phyloP scores from a whole-genome alignment of 1,140 invertebrate species.

The Calosoma granatense region DNA sequence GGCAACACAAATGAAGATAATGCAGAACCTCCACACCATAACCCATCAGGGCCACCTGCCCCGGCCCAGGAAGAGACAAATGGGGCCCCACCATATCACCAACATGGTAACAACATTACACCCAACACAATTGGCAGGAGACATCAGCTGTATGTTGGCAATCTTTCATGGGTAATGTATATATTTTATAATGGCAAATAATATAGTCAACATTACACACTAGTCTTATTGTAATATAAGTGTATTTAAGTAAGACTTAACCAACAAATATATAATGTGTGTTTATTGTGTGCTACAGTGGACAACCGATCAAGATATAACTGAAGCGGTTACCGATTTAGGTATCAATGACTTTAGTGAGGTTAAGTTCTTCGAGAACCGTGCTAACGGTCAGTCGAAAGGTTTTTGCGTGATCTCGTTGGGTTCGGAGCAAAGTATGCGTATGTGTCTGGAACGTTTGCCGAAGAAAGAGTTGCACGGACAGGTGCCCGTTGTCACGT shows the following conservation, averaged over 20 bases:
- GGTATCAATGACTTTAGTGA: constrained; percentile 92
- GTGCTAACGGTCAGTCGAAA: constrained; percentile 98
- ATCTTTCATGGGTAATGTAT: constrained; percentile 71
- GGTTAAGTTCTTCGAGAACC: constrained; percentile 99
- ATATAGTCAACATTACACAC: constrained; percentile 7
- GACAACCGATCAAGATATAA: constrained; percentile 95
- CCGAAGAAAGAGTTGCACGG: constrained; percentile 93
- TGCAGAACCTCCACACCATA: constrained; percentile 32
- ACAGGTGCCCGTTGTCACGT: constrained; percentile 87
- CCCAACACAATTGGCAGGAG: constrained; percentile 60
- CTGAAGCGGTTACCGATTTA: constrained; percentile 72
- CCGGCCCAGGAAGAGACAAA: constrained; percentile 53
- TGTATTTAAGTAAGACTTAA: constrained; percentile 1
- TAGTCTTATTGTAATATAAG: constrained; percentile 6
- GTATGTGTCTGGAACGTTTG: constrained; percentile 83
- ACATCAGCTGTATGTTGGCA: constrained; percentile 89
- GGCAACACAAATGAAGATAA: constrained; percentile 40
- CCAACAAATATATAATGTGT: background rate
- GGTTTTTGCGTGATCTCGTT: constrained; percentile 91
- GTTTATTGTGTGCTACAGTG: constrained; percentile 54
- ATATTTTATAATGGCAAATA: constrained; percentile 13
- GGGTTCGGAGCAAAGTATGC: constrained; percentile 83
- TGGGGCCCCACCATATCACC: constrained; percentile 55
- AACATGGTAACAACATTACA: constrained; percentile 54
- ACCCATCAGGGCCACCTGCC: constrained; percentile 25